phyloP scores from a whole-genome alignment of 2,113 vertebrate species.

The Rhinolophus sinicus region DNA sequence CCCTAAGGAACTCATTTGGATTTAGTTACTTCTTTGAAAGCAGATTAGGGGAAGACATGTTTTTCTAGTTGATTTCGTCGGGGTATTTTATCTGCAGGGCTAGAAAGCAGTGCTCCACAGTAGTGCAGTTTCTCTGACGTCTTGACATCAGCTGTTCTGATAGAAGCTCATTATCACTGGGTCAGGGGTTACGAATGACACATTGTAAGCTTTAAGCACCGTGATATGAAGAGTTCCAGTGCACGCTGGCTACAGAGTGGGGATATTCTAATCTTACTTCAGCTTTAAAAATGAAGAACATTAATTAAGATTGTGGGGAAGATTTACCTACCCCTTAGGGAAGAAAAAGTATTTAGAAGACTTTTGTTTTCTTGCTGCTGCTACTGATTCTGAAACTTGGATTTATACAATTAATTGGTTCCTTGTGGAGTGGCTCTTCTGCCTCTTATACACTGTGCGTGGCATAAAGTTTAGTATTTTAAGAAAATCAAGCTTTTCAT shows the following conservation, averaged over 20 bases:
- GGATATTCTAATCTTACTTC: not conserved
- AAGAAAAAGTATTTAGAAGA: conserved; percentile 43
- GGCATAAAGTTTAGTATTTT: not conserved
- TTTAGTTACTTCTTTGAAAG: not conserved
- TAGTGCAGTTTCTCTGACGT: not conserved
- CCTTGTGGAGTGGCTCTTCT: conserved; percentile 3
- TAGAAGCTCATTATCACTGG: conserved; percentile 19
- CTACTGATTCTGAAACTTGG: not conserved
- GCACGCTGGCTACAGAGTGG: not conserved
- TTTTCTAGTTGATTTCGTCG: not conserved
- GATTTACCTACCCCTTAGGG: conserved; percentile 22
- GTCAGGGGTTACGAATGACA: not conserved
- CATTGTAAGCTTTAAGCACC: not conserved
- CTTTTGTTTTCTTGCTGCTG: conserved; percentile 59
- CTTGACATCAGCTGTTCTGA: not conserved
- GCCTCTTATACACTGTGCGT: not conserved
- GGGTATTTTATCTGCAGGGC: not conserved
- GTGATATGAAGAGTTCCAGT: not conserved
- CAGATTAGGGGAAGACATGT: not conserved
- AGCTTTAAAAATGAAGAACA: conserved; percentile 43
- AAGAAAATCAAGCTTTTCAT: conserved; percentile 3
- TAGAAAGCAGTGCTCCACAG: not conserved
- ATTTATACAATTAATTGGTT: conserved; percentile 47
- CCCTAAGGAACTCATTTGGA: not conserved
- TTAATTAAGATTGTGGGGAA: conserved; percentile 45